Conservation (phyloP, 2,113 vertebrate genomes). For the Gyps fulvus region DNA sequence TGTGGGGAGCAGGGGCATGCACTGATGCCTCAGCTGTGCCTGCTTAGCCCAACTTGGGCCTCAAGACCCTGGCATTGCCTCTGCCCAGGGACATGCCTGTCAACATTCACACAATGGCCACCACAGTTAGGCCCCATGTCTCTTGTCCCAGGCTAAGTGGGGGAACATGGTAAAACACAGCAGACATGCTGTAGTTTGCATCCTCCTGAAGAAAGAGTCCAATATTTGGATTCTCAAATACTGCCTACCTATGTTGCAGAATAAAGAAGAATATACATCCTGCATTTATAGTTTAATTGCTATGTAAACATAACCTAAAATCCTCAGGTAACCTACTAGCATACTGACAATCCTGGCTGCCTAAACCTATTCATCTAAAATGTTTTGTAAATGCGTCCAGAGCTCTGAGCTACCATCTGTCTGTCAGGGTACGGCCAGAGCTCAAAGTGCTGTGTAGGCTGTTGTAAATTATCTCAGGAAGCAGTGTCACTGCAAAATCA, state of each 20-base stretch:
- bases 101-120: background rate
- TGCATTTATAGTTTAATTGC: background rate
- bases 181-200: fast-evolving
- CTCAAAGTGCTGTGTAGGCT: background rate
- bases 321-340: background rate
- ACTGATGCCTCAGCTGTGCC: background rate
- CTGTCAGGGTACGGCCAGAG: background rate
- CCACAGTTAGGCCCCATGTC: fast-evolving
- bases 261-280: background rate
- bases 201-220: background rate
- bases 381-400: background rate
- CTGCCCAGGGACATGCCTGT: background rate
- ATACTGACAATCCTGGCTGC: background rate
- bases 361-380: background rate
- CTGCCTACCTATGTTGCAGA: background rate
- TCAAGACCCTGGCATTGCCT: background rate
- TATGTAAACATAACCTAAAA: background rate
- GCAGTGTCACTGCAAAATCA: background rate
- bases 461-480: slow-evolving; percentile 6
- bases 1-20: too few species aligned
- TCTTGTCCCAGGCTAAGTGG: background rate
- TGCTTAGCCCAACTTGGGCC: background rate
- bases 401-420: background rate
- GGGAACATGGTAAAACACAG: background rate
- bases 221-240: background rate